Evolutionary conservation across 2,113 vertebrate species (phyloP).

Genomic region (Heptranchias perlo): DNA sequence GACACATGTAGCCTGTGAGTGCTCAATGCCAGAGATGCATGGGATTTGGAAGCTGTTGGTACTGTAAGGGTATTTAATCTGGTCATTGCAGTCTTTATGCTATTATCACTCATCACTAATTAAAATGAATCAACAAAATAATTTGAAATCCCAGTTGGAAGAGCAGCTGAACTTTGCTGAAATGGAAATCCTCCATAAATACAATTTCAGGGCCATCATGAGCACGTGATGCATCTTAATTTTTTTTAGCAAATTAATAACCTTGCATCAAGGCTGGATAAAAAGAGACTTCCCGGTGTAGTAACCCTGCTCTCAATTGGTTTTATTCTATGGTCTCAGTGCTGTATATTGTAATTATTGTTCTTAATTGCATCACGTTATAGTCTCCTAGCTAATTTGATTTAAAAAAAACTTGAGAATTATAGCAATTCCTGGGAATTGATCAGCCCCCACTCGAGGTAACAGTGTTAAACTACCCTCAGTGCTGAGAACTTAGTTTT

Average conservation of each 20-base stretch:
- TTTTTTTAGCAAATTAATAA: conserved; percentile 15
- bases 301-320: neutral
- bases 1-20: neutral
- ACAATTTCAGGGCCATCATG: neutral
- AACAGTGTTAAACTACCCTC: conserved; percentile 10
- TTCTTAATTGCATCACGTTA: neutral
- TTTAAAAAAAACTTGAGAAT: neutral
- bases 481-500: neutral
- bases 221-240: neutral
- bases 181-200: neutral
- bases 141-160: neutral
- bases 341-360: neutral
- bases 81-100: neutral
- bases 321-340: neutral
- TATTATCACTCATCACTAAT: neutral
- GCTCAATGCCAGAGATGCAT: neutral
- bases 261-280: conserved; percentile 17
- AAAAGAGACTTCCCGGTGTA: neutral
- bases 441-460: neutral
- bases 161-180: neutral
- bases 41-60: neutral
- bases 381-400: neutral
- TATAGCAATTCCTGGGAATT: neutral
- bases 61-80: neutral
- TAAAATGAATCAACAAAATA: neutral